Conservation (phyloP, 1,140 invertebrate genomes). For the Homalodisca vitripennis region DNA sequence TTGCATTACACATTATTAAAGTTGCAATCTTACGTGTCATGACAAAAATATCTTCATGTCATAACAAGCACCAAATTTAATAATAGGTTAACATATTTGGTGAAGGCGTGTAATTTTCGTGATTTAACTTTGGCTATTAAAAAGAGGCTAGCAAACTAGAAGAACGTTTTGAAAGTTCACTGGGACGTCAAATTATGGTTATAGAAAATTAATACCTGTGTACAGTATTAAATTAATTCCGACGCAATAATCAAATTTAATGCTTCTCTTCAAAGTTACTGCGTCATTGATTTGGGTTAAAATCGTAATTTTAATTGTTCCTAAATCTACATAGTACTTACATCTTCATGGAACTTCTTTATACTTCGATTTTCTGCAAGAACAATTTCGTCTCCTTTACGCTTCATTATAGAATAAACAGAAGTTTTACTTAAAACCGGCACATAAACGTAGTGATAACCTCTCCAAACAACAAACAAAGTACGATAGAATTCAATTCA, state of each 20-base stretch:
- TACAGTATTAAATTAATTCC: not conserved
- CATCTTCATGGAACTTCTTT: conserved; percentile 32
- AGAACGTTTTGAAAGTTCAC: not conserved
- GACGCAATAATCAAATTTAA: not conserved
- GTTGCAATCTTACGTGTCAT: too few relatives aligned
- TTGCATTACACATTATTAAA: too few relatives aligned
- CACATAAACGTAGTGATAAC: conserved; percentile 1
- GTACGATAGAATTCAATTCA: too few relatives aligned
- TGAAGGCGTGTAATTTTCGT: too few relatives aligned
- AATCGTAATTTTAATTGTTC: not conserved
- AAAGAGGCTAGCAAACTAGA: not conserved
- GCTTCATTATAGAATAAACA: conserved; percentile 25
- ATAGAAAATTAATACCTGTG: not conserved
- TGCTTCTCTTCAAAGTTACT: not conserved
- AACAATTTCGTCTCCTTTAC: conserved; percentile 27
- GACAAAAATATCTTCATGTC: too few relatives aligned
- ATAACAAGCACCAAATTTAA: too few relatives aligned
- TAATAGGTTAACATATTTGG: too few relatives aligned
- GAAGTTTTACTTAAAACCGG: conserved; percentile 12
- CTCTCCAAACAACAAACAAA: too few relatives aligned
- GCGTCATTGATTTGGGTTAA: not conserved
- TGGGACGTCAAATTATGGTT: not conserved
- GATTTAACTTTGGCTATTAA: too few relatives aligned
- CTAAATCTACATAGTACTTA: conserved; percentile 1
- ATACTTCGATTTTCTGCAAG: conserved; percentile 21